Evolutionary conservation across 37 sponge, comb jelly and placozoan species (phyloP).

Genomic region (Oscarella lobularis): DNA sequence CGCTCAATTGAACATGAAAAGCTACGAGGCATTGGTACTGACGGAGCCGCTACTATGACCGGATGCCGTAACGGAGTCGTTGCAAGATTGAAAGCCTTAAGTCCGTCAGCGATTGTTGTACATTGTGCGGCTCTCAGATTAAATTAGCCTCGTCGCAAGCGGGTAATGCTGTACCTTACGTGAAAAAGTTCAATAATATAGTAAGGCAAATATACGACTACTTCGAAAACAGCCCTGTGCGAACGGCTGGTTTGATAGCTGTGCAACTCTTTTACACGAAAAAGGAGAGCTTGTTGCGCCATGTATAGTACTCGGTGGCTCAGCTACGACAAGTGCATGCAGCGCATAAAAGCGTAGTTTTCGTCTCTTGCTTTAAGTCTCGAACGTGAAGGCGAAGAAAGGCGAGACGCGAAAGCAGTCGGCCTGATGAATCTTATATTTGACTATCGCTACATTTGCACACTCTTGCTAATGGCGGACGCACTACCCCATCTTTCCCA

Average conservation of each 20-base stretch:
- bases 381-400: background rate
- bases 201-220: background rate
- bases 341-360: no score
- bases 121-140: constrained; percentile 1
- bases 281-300: no score
- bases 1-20: no score
- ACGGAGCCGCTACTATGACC: background rate
- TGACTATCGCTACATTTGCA: no score
- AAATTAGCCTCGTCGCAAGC: background rate
- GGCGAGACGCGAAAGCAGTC: background rate
- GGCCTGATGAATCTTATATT: background rate
- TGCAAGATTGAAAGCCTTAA: background rate
- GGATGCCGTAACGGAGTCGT: background rate
- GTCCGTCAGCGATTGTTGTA: background rate
- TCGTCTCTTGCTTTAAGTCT: no score
- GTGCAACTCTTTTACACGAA: no score
- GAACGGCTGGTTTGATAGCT: background rate
- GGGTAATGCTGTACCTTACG: background rate
- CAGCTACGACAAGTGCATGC: no score
- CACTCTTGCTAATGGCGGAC: no score
- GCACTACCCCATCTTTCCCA: background rate
- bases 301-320: no score
- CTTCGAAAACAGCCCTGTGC: background rate
- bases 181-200: background rate
- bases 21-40: background rate